Percentiles rank a stretch among this genome's conserved stretches.
phyloP scores from a whole-genome alignment of 2,797 vertebrate species.

The Sciurus carolinensis region DNA sequence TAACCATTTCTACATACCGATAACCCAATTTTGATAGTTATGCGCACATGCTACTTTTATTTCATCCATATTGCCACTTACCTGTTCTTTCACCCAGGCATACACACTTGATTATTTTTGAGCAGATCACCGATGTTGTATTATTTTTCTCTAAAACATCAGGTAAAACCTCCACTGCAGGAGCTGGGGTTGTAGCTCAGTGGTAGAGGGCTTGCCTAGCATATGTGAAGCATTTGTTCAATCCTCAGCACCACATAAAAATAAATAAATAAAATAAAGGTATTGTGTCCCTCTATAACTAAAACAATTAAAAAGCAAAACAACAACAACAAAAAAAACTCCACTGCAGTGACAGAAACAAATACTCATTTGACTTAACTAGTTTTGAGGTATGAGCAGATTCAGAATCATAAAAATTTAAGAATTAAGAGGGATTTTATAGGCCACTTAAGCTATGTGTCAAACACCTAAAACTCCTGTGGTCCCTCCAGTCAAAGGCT shows the following conservation, averaged over 20 bases:
- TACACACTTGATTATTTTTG: neutral
- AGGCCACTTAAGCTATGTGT: neutral
- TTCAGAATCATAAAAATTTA: conserved; percentile 28
- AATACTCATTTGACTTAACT: conserved; percentile 9
- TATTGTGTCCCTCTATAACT: too few relatives aligned
- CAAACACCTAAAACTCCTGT: neutral
- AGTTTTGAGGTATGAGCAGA: neutral
- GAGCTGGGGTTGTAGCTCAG: neutral
- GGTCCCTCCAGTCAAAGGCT: neutral
- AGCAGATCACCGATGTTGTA: neutral
- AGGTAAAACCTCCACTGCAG: neutral
- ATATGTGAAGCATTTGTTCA: too few relatives aligned
- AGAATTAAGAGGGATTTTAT: neutral
- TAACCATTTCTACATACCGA: too few relatives aligned
- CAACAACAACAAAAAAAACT: neutral
- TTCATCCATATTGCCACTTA: too few relatives aligned
- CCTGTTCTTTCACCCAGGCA: too few relatives aligned
- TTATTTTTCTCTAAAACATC: neutral
- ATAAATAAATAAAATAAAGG: too few relatives aligned
- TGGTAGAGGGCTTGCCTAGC: too few relatives aligned
- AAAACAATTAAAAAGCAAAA: too few relatives aligned
- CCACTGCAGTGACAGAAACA: neutral
- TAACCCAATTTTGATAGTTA: too few relatives aligned
- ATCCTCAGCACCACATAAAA: too few relatives aligned
- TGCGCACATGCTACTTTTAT: too few relatives aligned